Evolutionary conservation across 1,140 invertebrate genomes (phyloP), one percentile per base, ranked within the genome.

Genomic region (Chlorops oryzae): DNA sequence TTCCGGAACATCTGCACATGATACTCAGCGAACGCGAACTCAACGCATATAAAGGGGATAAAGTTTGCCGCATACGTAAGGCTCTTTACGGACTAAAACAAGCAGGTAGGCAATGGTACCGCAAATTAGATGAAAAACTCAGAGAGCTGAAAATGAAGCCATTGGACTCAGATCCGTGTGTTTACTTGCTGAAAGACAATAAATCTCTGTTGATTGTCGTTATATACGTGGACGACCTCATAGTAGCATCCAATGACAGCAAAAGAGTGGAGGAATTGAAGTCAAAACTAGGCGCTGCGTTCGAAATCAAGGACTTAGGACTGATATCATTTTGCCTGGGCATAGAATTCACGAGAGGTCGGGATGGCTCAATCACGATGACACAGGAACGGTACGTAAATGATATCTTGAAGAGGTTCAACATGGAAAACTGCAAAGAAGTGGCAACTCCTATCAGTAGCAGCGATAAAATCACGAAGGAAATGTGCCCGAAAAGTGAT

Each of bases 371-470:
- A 52, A 59, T 73, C 21, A 45, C 37, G 24, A 34, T 74, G 44
- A 54, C 58, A 55, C 70, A 72, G 46, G 52, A 54, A 46, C 38
- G 51, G 18, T 68, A 73, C 55, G 66, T 71, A 21, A 43, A 67
- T 44, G 58, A 62, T 42, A 49, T 73, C n/a, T 25, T 74, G 21
- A 49, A 63, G 22, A 9, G 27, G 50, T 55, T 46, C 32, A 41
- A 24, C 6, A 64, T 63, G 57, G 18, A 15, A 0, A 47, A 62
- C 2, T 62, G 56, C 24, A 65, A 61, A 1, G 34, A 52, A 3
- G 60, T 56, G 0, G 58, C 55, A 3, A 47, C 54, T 13, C 51
- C 51, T 3, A 17, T 52, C 4, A 59, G 55, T 22, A 57, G 57
- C 10, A 59, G 59, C 17, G 27, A 6, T 5, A 47, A 25, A n/a